Percentiles rank a stretch among this genome's conserved stretches.
Conservation (phyloP, 2,888 invertebrate genomes). For the Coenonympha arcania region DNA sequence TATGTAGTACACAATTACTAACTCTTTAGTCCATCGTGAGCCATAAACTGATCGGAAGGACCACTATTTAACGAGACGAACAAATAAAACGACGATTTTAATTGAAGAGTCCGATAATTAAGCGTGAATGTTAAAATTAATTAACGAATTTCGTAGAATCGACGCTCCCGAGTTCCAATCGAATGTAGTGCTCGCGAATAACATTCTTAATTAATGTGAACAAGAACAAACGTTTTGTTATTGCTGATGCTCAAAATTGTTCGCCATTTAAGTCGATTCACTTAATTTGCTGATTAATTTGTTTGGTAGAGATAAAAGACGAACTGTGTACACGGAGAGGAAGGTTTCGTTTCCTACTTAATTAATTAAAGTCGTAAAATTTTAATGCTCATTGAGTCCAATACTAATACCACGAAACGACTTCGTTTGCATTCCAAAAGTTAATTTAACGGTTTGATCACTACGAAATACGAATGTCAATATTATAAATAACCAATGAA, state of each 20-base stretch:
- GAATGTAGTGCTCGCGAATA: conserved; percentile 48
- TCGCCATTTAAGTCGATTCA: conserved; percentile 36
- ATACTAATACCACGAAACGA: background rate
- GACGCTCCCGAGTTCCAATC: conserved; percentile 32
- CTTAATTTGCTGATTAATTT: conserved; percentile 19
- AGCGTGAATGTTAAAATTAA: conserved; percentile 71
- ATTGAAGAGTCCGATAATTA: conserved; percentile 71
- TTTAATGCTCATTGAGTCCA: background rate
- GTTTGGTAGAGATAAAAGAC: conserved; percentile 7
- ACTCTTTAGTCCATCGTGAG: background rate
- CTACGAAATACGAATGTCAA: too few relatives aligned
- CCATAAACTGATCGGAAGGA: conserved; percentile 22
- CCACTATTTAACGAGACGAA: conserved; percentile 27
- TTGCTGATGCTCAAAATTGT: conserved; percentile 47
- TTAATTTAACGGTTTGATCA: too few relatives aligned
- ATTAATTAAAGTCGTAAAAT: background rate
- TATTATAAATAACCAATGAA: background rate
- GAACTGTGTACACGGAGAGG: background rate
- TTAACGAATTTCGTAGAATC: conserved; percentile 62
- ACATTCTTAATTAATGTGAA: conserved; percentile 62
- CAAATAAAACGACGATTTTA: conserved; percentile 63
- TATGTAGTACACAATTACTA: too few relatives aligned
- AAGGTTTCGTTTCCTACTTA: background rate
- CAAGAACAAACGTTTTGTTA: conserved; percentile 53
- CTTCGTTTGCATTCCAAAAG: too few relatives aligned